These are phyloP conservation scores for Phragmatobia fuliginosa DNA, from an alignment of 2,888 invertebrate genomes.

Conservation along the genomic window DNA sequence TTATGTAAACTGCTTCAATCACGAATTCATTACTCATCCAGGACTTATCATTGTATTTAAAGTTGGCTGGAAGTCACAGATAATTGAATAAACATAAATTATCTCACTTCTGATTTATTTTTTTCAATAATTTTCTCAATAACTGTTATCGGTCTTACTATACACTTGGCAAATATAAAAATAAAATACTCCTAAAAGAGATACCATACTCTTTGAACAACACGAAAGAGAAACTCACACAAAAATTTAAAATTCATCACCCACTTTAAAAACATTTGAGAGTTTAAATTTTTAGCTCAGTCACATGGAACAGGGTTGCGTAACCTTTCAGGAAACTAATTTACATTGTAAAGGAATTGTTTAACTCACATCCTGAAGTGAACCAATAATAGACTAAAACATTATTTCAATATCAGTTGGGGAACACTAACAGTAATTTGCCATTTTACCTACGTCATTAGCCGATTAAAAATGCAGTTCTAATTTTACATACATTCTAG, in stretches of 20 bases:
- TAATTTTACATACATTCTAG: no score
- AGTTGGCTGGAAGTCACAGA: no score
- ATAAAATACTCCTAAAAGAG: neutral
- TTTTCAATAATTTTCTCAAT: no score
- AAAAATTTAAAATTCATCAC: conserved; percentile 45
- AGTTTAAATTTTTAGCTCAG: conserved; percentile 39
- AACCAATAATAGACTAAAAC: conserved; percentile 36
- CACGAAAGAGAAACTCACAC: conserved; percentile 2
- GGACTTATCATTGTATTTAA: no score
- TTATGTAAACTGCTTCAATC: no score
- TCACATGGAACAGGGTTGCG: conserved; percentile 35
- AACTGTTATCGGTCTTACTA: neutral
- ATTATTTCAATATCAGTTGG: no score
- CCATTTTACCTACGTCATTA: no score
- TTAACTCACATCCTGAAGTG: conserved; percentile 41
- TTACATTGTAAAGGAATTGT: conserved; percentile 59
- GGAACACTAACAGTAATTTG: no score
- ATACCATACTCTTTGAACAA: neutral
- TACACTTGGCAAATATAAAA: neutral
- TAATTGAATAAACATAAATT: neutral
- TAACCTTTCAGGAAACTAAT: conserved; percentile 59
- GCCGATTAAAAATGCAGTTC: no score
- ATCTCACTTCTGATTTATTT: no score
- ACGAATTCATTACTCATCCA: no score
- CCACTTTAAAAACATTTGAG: conserved; percentile 49